Percentiles rank a stretch among this genome's conserved stretches.
Conservation (phyloP, 1,140 invertebrate genomes). For the Polypedilum pembai region DNA sequence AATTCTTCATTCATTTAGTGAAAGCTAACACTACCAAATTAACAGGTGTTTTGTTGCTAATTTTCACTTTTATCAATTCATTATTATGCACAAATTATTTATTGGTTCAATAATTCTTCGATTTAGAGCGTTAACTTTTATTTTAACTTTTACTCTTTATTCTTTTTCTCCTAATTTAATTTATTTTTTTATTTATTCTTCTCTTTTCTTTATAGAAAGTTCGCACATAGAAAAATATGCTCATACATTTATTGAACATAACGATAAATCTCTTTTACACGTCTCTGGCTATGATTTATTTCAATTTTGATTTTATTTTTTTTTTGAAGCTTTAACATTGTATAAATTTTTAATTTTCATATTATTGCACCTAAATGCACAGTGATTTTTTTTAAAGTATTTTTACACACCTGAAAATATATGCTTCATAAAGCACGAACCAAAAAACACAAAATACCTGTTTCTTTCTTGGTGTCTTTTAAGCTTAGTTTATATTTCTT, state of each 20-base stretch:
- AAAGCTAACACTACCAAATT: neutral
- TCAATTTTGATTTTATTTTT: neutral
- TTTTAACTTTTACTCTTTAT: neutral
- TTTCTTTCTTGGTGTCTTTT: constrained; percentile 29
- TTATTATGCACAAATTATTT: neutral
- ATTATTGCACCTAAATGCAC: neutral
- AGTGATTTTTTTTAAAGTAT: neutral
- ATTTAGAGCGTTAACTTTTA: neutral
- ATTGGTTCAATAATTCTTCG: constrained; percentile 30
- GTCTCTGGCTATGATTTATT: constrained; percentile 11
- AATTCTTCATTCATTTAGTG: neutral
- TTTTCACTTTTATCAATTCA: neutral
- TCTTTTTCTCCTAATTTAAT: neutral
- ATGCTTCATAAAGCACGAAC: constrained; percentile 25
- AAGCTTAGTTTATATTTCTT: no score
- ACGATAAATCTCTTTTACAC: neutral
- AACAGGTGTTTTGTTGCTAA: constrained; percentile 28
- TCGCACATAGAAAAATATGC: neutral
- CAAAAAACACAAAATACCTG: constrained; percentile 33
- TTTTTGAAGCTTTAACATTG: neutral
- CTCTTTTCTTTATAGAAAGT: neutral
- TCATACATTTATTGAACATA: neutral
- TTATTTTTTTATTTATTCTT: neutral
- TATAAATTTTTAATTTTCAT: constrained; percentile 8
- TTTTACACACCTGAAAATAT: constrained; percentile 29